These are phyloP conservation scores for Schizothorax lantsangensis DNA, from an alignment of 2,797 vertebrate genomes.

Conservation along the genomic window DNA sequence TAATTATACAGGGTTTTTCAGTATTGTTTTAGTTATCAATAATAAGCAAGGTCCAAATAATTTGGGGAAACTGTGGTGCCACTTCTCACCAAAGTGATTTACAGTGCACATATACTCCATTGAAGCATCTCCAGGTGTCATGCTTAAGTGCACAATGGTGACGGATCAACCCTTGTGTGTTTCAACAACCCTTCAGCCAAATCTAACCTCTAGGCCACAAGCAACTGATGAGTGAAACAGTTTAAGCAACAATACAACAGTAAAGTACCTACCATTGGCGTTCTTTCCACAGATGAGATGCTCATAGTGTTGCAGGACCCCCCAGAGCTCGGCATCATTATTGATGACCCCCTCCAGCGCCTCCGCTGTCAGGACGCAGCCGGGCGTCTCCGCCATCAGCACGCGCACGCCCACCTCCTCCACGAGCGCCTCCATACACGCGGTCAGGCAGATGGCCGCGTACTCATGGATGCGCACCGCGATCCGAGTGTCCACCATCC, in stretches of 20 bases:
- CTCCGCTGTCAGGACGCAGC: constrained; percentile 82
- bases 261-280: constrained; percentile 86
- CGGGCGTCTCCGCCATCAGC: constrained; percentile 78
- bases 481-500: constrained; percentile 98
- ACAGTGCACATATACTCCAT: not conserved
- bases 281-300: constrained; percentile 99
- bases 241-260: no score
- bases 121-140: not conserved
- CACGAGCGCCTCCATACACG: constrained; percentile 92
- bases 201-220: not conserved
- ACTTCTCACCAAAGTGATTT: not conserved
- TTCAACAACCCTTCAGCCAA: not conserved
- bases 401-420: constrained; percentile 90
- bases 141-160: not conserved
- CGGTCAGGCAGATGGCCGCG: constrained; percentile 90
- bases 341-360: constrained; percentile 91
- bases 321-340: constrained; percentile 97
- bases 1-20: not conserved
- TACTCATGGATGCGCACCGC: constrained; percentile 96
- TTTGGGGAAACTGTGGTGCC: not conserved
- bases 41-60: not conserved
- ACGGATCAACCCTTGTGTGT: not conserved
- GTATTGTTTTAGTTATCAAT: not conserved
- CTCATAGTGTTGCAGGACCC: constrained; percentile 93
- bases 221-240: not conserved